Evolutionary conservation across 2,888 invertebrate species (phyloP), one percentile per base, ranked within the genome.

Genomic region (Hyppa rectilinea): DNA sequence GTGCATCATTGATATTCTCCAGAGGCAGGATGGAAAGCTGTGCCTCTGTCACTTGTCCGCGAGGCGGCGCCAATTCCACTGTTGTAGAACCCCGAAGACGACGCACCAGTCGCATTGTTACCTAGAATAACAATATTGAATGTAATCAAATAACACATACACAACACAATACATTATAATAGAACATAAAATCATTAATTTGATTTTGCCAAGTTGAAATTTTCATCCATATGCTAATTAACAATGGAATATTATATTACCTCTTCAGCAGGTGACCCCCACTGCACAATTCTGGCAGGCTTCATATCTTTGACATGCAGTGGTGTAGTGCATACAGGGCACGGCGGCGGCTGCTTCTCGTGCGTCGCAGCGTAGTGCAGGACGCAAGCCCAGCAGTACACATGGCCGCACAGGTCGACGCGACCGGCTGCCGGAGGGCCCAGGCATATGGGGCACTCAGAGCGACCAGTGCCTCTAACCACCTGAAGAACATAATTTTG

Each of bases 371-470:
- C 96, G 90, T 99, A 99, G 92, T 99, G 99, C 59, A 99, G 96
- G 85, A 99, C 97, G 89, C 99, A 99, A 0, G 99, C 97, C 99
- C 99, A 99, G 93, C 99, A 99, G 92, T 98, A 99, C 77, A 99
- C 98, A 91, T 99, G 99, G 14, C 99, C 99, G 92, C 99, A 99
- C 52, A 97, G 97, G 0, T 99, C 99, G 90, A 99, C 98, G 93
- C 99, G 98, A 2, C 98, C 99, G 65, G 99, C 98, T 64, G 97
- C 96, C 5, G 99, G 99, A 45, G 97, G 95, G 87, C 98, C 98
- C 80, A 99, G 96, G 92, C 99, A 99, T 88, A 99, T 99, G 0
- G 99, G 99, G 91, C 99, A 99, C 83, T 95, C 95, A 0, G 93
- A 92, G 26, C 90, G 87, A 61, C 95, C 95, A 9, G 92, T 91